Evolutionary conservation across 2,113 vertebrate genomes (phyloP), one percentile per base, ranked within the genome.

Genomic region (Colistium nudipinnis): DNA sequence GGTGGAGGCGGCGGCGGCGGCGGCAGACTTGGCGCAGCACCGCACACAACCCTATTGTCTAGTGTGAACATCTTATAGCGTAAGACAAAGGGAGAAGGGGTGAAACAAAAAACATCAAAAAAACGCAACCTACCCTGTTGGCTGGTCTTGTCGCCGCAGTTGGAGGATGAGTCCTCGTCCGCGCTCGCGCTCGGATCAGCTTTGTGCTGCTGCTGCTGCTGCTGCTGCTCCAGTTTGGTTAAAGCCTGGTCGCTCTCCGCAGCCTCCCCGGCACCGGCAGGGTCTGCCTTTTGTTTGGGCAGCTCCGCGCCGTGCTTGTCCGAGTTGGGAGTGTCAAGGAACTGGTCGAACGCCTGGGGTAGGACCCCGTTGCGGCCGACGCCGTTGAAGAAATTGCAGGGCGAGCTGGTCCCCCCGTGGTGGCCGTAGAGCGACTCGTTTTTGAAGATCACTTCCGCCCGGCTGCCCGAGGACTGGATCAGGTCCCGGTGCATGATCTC

Each of bases 301-400:
- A 68, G 87, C 68, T 93, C 92, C 53, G 84, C 79, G 82, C 27
- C 76, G 74, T 80, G 44, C 81, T 91, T 91, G 61, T 91, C 92
- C 43, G 83, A 49, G 78, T 83, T 87, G n/a, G 81, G 76, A 7
- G 92, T 86, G 88, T 99, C 97, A 82, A 98, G 95, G 91, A 99
- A 99, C 87, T 97, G 97, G 86, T 99, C 97, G 85, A 99, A 99
- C 77, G 94, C 96, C 90, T 98, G 97, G 53, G 97, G 96, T 77
- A 99, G 95, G 84, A 99, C 96, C 70, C 97, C 97, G 67, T 97
- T 99, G 77, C 96, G 95, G 68, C 97, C 96, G 80, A 95, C 95
- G 2, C 94, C 88, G 87, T 92, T 87, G 89, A 97, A 95, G 93
- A 98, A 96, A 93, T 91, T 94, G 88, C 96, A 93, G 64, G 94